Conservation (phyloP, 2,888 invertebrate species). For the Sympetrum striolatum region DNA sequence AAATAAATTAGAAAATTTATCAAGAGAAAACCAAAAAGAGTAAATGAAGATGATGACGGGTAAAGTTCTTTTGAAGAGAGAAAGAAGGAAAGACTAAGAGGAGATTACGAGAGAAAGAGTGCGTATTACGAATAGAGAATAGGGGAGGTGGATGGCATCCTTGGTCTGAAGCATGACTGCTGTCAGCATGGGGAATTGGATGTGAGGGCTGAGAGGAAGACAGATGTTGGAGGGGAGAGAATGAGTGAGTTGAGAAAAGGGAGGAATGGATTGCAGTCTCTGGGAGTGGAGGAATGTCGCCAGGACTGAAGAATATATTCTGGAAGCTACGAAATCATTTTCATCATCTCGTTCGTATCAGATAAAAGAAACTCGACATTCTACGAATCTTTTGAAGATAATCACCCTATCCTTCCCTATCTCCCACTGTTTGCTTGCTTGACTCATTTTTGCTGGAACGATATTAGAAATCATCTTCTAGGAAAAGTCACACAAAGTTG, state of each 20-base stretch:
- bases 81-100: not conserved
- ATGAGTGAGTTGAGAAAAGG: not conserved
- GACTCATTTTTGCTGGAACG: too few species aligned
- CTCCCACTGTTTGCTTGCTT: too few species aligned
- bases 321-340: too few species aligned
- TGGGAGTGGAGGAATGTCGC: not conserved
- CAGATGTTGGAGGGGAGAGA: slow-evolving; percentile 1
- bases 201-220: slow-evolving; percentile 1
- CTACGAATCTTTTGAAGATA: too few species aligned
- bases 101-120: not conserved
- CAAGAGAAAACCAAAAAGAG: not conserved
- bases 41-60: not conserved
- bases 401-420: too few species aligned
- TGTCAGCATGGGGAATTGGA: slow-evolving; percentile 40
- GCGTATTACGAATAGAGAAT: not conserved
- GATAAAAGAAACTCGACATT: too few species aligned
- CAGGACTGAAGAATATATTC: too few species aligned
- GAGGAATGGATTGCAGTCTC: not conserved
- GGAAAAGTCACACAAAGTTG: too few species aligned
- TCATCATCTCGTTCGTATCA: too few species aligned
- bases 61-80: not conserved
- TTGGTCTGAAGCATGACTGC: not conserved
- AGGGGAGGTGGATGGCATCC: not conserved
- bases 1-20: not conserved
- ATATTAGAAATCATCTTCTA: too few species aligned